Conservation (phyloP, 2,888 invertebrate genomes). For the Mythimna lalbum region DNA sequence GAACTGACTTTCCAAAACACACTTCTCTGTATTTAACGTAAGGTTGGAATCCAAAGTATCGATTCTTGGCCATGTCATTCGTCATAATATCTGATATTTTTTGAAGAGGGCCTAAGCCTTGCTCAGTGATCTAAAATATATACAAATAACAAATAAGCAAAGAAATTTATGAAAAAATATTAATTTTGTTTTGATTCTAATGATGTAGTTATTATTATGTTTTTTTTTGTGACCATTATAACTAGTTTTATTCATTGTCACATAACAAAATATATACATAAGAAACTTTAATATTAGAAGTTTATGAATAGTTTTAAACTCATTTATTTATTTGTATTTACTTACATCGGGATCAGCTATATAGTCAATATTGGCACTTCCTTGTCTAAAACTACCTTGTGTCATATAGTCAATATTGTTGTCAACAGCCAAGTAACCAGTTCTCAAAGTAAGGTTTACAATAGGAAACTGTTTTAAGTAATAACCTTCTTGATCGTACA, state of each 20-base stretch:
- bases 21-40: conserved; percentile 96
- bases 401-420: conserved; percentile 78
- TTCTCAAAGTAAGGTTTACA: conserved; percentile 74
- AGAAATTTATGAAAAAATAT: no score
- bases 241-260: no score
- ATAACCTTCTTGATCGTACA: conserved; percentile 72
- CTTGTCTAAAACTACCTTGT: conserved; percentile 79
- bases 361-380: conserved; percentile 75
- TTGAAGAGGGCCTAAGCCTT: conserved; percentile 73
- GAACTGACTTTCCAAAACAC: conserved; percentile 93
- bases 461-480: conserved; percentile 73
- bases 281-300: no score
- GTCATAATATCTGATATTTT: conserved; percentile 72
- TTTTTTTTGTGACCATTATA: no score
- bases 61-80: conserved; percentile 83
- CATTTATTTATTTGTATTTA: no score
- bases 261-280: no score
- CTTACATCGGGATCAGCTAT: conserved; percentile 80
- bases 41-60: conserved; percentile 96
- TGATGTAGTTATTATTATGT: no score
- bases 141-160: neutral
- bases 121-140: conserved; percentile 71
- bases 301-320: no score
- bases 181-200: no score
- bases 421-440: conserved; percentile 75